Conservation (phyloP, 1,140 invertebrate genomes). For the Drosophila kanapiae region DNA sequence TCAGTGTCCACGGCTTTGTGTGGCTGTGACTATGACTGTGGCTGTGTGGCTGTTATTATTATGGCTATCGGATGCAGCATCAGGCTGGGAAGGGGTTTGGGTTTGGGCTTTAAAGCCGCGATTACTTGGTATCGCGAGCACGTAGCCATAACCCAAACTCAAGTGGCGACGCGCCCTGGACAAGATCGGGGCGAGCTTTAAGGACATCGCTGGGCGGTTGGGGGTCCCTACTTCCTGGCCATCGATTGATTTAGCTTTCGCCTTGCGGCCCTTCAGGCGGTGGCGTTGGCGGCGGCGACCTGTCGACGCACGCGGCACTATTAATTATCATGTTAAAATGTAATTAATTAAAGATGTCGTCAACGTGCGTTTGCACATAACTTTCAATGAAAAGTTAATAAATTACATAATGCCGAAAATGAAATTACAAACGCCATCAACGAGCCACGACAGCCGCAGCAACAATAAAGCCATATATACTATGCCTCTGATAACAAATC, state of each 20-base stretch:
- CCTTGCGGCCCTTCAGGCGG: neutral
- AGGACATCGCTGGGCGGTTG: neutral
- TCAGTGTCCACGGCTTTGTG: constrained; percentile 51
- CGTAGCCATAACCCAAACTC: constrained; percentile 38
- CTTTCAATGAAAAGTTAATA: constrained; percentile 84
- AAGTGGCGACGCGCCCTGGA: constrained; percentile 5
- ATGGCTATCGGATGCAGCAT: constrained; percentile 34
- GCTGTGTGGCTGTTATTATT: constrained; percentile 39
- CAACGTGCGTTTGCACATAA: constrained; percentile 72
- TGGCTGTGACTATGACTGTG: constrained; percentile 4
- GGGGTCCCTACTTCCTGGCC: constrained; percentile 12
- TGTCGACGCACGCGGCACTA: constrained; percentile 67
- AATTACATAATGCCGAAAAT: constrained; percentile 82
- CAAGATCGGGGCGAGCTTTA: constrained; percentile 11
- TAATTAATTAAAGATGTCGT: constrained; percentile 84
- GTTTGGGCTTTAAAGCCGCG: constrained; percentile 22
- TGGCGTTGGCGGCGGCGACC: constrained; percentile 13
- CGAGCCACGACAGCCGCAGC: constrained; percentile 56
- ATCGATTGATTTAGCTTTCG: constrained; percentile 55
- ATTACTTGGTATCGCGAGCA: constrained; percentile 23
- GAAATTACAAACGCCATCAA: constrained; percentile 80
- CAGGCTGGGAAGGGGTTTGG: constrained; percentile 1
- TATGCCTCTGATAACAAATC: constrained; percentile 71
- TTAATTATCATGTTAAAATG: constrained; percentile 84
- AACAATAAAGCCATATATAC: constrained; percentile 22